phyloP scores from a whole-genome alignment of 2,113 vertebrate species.

The Neogale vison region DNA sequence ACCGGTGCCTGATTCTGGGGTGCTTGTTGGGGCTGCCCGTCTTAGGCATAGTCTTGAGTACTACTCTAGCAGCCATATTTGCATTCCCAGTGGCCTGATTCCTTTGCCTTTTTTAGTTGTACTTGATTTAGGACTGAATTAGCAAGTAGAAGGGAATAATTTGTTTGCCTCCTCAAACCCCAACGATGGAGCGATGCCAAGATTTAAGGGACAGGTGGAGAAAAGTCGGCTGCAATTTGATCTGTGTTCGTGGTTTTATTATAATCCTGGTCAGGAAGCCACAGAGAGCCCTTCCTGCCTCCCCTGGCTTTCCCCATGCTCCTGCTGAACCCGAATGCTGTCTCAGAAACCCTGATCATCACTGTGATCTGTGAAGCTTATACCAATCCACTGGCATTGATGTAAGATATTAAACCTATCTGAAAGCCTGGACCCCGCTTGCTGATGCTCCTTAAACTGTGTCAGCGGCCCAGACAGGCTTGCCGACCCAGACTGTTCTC shows the following conservation, averaged over 20 bases:
- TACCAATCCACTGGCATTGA: background rate
- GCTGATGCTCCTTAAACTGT: background rate
- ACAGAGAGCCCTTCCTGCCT: no score
- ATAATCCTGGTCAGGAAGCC: background rate
- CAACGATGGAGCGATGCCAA: constrained; percentile 11
- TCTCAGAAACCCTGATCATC: background rate
- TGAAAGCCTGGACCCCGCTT: background rate
- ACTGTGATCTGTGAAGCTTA: background rate
- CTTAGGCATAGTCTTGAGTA: background rate
- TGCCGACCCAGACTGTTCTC: background rate
- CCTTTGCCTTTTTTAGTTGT: background rate
- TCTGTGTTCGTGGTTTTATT: background rate
- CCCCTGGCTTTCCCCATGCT: background rate
- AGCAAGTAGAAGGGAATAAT: background rate
- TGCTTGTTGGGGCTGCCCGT: background rate
- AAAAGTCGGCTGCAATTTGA: background rate
- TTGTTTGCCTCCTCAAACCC: background rate
- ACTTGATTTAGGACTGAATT: constrained; percentile 30
- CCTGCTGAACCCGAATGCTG: background rate
- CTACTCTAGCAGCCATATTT: background rate
- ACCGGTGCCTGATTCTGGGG: background rate
- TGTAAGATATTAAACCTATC: background rate
- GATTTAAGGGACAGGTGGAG: constrained; percentile 24
- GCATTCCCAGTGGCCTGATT: background rate
- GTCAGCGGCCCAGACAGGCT: background rate